Evolutionary conservation across 2,113 vertebrate genomes (phyloP).

Genomic region (Manacus vitellinus): DNA sequence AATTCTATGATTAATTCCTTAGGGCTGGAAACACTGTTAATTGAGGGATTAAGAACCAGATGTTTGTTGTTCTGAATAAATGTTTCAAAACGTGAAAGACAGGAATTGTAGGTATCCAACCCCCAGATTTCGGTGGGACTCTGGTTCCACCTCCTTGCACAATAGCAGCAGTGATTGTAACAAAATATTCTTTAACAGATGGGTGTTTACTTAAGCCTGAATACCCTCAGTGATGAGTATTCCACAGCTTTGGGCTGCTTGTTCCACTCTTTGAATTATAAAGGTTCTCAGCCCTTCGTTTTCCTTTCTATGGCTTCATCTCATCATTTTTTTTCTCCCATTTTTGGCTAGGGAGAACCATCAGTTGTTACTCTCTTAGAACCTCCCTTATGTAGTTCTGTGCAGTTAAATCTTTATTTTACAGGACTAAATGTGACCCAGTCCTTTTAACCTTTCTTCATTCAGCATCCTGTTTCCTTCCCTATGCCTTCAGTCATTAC

Average conservation of each 20-base stretch:
- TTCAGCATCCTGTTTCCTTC: not conserved
- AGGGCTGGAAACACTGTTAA: conserved; percentile 39
- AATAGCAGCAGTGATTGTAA: not conserved
- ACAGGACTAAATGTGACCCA: not conserved
- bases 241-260: not conserved
- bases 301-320: not conserved
- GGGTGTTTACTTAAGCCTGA: conserved; percentile 26
- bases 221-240: not conserved
- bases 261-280: not conserved
- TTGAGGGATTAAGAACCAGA: conserved; percentile 51
- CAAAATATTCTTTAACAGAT: conserved; percentile 4
- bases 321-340: not conserved
- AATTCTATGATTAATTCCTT: conserved; percentile 40
- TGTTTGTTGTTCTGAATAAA: conserved; percentile 49
- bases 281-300: not conserved
- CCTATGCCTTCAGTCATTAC: not conserved
- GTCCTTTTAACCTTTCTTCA: not conserved
- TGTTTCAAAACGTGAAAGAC: not conserved
- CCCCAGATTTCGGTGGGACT: not conserved
- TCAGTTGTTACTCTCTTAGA: not conserved
- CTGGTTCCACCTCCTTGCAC: not conserved
- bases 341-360: not conserved
- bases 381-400: not conserved
- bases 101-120: not conserved
- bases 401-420: not conserved